Conservation (phyloP, 2,113 vertebrate genomes). For the Eudyptes chrysolophus region DNA sequence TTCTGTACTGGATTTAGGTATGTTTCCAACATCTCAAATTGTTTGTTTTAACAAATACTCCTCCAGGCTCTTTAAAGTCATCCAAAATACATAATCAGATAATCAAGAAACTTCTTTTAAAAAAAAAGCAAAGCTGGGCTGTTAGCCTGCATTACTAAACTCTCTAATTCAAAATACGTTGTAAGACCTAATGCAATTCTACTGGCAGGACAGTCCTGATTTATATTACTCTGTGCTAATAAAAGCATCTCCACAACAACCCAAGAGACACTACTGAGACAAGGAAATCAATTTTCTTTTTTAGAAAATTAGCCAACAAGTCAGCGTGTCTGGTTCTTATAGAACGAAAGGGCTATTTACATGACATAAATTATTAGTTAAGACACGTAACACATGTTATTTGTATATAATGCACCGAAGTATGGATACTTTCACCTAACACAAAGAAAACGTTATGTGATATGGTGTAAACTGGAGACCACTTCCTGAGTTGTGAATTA, state of each 20-base stretch:
- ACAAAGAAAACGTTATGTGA: conserved; percentile 23
- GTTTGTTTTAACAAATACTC: conserved; percentile 41
- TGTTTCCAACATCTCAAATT: background rate
- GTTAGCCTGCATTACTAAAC: conserved; percentile 15
- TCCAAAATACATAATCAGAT: conserved; percentile 35
- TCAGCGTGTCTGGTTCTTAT: conserved; percentile 38
- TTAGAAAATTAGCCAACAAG: conserved; percentile 38
- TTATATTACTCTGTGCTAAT: conserved; percentile 31
- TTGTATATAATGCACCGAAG: conserved; percentile 18
- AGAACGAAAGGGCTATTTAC: conserved; percentile 15
- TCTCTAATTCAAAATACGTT: background rate
- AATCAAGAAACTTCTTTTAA: background rate
- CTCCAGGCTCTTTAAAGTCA: conserved; percentile 13
- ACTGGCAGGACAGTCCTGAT: conserved; percentile 25
- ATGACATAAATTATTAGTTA: conserved; percentile 15
- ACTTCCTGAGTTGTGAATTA: conserved; percentile 48
- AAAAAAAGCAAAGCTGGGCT: background rate
- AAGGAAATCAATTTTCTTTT: conserved; percentile 40
- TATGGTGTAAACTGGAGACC: conserved; percentile 31
- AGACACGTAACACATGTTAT: conserved; percentile 17
- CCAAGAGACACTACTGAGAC: conserved; percentile 28
- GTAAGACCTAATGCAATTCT: background rate
- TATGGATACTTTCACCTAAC: conserved; percentile 37
- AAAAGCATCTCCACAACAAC: conserved; percentile 47
- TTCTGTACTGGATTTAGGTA: background rate